Percentiles rank a stretch among this genome's conserved stretches.
Conservation (phyloP, 2,888 invertebrate genomes). For the Metellina segmentata region DNA sequence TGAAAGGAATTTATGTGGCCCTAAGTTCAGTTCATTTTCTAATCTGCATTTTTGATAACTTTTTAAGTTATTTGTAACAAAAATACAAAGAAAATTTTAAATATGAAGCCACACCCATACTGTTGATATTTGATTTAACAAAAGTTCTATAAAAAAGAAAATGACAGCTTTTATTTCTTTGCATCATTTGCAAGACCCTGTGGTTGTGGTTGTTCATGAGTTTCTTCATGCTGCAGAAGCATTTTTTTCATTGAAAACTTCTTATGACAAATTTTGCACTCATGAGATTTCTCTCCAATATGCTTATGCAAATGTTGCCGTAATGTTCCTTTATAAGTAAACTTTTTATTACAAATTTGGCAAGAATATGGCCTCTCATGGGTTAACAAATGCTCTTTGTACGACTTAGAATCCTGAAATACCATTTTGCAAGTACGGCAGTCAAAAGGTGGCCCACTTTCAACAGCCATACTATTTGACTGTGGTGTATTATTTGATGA, state of each 20-base stretch:
- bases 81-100: no score
- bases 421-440: constrained; percentile 38
- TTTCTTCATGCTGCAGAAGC: constrained; percentile 64
- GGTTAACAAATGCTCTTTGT: constrained; percentile 53
- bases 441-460: constrained; percentile 22
- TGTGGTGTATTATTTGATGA: background rate
- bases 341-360: constrained; percentile 65
- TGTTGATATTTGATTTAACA: no score
- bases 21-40: no score
- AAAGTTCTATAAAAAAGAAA: no score
- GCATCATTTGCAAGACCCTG: background rate
- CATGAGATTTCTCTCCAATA: constrained; percentile 62
- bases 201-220: background rate
- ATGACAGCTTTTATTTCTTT: background rate
- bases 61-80: no score
- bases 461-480: background rate
- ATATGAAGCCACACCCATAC: no score
- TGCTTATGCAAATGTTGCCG: constrained; percentile 67
- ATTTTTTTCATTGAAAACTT: constrained; percentile 68
- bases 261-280: constrained; percentile 61
- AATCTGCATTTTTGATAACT: no score
- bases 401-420: constrained; percentile 24
- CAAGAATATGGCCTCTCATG: constrained; percentile 63
- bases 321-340: constrained; percentile 57
- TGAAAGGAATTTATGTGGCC: no score